These are phyloP conservation scores for Chaetodon trifascialis DNA, from an alignment of 2,113 vertebrate genomes.

Conservation along the genomic window DNA sequence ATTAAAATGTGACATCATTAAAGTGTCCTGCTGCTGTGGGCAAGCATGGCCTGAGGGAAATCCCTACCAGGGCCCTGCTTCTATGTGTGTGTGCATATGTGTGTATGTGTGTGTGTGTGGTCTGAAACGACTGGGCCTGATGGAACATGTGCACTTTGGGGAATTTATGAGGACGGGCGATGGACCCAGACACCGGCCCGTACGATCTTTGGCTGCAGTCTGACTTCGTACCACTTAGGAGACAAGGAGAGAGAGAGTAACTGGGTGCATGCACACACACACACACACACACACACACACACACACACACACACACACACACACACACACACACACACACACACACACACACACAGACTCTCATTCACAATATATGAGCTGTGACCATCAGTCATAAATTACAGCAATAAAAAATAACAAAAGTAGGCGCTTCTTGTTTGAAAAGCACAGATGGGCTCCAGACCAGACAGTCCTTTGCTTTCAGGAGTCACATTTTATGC, in stretches of 20 bases:
- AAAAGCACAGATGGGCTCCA: slow-evolving; percentile 73
- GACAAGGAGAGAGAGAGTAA: slow-evolving; percentile 18
- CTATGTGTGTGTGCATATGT: slow-evolving; percentile 47
- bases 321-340: too few species aligned
- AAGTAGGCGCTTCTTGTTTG: slow-evolving; percentile 52
- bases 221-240: slow-evolving; percentile 66
- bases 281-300: slow-evolving; percentile 19
- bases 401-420: slow-evolving; percentile 74
- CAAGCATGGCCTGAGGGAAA: slow-evolving; percentile 65
- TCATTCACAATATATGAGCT: slow-evolving; percentile 65
- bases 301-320: slow-evolving; percentile 22
- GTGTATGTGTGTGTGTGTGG: slow-evolving; percentile 62
- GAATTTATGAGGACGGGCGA: slow-evolving; percentile 63
- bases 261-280: slow-evolving; percentile 14
- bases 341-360: slow-evolving; percentile 24
- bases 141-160: slow-evolving; percentile 50
- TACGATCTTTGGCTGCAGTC: slow-evolving; percentile 60
- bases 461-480: slow-evolving; percentile 56
- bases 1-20: slow-evolving; percentile 81
- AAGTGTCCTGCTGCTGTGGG: slow-evolving; percentile 69
- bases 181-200: slow-evolving; percentile 44
- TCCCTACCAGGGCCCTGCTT: slow-evolving; percentile 41
- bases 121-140: slow-evolving; percentile 50
- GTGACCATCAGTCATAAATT: slow-evolving; percentile 74
- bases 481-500: slow-evolving; percentile 59